These are phyloP conservation scores for Nasonia oneida DNA, from an alignment of 2,888 invertebrate species.

Conservation along the genomic window DNA sequence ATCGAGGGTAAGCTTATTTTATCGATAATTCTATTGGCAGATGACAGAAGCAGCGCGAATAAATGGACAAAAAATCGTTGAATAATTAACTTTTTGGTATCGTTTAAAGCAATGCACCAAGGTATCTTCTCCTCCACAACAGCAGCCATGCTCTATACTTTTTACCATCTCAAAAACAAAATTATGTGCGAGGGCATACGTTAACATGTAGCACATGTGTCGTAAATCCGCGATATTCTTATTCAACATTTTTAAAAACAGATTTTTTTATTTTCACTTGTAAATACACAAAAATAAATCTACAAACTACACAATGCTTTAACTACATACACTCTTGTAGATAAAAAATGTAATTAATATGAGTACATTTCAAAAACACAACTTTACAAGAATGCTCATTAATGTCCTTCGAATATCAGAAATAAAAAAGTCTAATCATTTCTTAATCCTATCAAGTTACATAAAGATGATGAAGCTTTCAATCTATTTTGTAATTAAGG, in stretches of 20 bases:
- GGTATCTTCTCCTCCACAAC: conserved; percentile 43
- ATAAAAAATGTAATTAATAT: not conserved
- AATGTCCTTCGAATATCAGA: conserved; percentile 23
- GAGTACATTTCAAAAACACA: not conserved
- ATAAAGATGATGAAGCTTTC: not conserved
- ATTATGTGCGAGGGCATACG: conserved; percentile 2
- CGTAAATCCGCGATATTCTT: not conserved
- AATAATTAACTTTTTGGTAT: conserved; percentile 25
- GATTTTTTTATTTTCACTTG: conserved; percentile 42
- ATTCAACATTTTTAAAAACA: conserved; percentile 36
- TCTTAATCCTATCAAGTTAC: not conserved
- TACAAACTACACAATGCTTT: conserved; percentile 33
- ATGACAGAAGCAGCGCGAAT: conserved; percentile 23
- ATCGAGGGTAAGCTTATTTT: conserved; percentile 29
- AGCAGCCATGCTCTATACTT: conserved; percentile 54
- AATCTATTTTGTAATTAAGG: not conserved
- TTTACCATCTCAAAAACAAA: conserved; percentile 9
- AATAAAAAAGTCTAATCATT: conserved; percentile 26
- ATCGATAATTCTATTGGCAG: conserved; percentile 39
- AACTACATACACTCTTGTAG: not conserved
- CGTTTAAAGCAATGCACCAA: conserved; percentile 37
- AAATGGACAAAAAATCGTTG: conserved; percentile 9
- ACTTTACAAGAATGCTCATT: conserved; percentile 28
- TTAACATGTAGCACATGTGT: conserved; percentile 5
- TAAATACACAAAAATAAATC: conserved; percentile 42